Conservation (phyloP, 37 sponge, comb jelly and placozoan genomes). For the Spongilla lacustris region DNA sequence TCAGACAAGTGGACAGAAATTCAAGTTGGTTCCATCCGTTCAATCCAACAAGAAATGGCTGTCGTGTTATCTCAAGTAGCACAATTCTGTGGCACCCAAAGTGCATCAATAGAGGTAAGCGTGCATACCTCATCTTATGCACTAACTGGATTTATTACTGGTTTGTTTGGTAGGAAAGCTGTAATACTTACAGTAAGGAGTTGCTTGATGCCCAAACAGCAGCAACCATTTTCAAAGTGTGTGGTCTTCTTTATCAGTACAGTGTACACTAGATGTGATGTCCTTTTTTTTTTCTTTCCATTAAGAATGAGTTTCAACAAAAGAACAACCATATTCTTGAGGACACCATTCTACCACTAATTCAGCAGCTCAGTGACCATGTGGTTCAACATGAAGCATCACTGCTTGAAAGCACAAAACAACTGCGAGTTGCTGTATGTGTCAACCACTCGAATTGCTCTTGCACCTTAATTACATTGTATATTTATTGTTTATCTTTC, state of each 20-base stretch:
- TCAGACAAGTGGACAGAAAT: background rate
- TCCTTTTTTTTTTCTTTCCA: background rate
- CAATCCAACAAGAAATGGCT: background rate
- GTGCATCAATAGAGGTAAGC: background rate
- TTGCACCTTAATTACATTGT: background rate
- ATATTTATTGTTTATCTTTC: background rate
- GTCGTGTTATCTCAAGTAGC: background rate
- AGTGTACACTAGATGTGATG: background rate
- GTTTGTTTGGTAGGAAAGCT: background rate
- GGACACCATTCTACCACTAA: background rate
- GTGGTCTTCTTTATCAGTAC: background rate
- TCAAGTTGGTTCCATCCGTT: background rate
- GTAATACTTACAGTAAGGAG: background rate
- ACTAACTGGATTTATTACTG: background rate
- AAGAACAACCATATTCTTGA: background rate
- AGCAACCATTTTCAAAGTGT: background rate
- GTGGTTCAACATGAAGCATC: background rate
- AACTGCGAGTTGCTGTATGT: background rate
- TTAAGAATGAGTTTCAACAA: background rate
- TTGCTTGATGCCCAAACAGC: background rate
- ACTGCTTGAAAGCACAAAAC: background rate
- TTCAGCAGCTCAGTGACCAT: background rate
- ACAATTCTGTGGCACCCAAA: background rate
- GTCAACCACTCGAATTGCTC: background rate
- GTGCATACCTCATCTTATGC: background rate